phyloP scores from a whole-genome alignment of 2,113 vertebrate genomes.

The Entomyzon cyanotis region DNA sequence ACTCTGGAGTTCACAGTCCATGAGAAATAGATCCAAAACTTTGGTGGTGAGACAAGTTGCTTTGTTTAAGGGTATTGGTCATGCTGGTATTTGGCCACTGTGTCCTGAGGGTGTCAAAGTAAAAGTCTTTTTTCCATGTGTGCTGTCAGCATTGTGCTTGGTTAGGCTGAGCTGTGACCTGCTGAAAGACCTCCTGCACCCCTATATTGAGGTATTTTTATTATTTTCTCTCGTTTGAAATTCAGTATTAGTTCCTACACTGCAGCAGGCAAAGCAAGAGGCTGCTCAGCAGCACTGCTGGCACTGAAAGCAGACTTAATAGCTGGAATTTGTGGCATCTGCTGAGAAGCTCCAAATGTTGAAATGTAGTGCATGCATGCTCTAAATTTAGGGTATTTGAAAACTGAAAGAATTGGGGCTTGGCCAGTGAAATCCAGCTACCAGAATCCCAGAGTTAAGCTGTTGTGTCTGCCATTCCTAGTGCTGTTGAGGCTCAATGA shows the following conservation, averaged over 20 bases:
- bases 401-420: background rate
- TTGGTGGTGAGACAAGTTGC: background rate
- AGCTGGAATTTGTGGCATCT: constrained; percentile 5
- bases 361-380: background rate
- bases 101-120: background rate
- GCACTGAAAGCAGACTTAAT: background rate
- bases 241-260: background rate
- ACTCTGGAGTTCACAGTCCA: background rate
- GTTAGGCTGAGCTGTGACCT: background rate
- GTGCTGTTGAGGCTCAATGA: background rate
- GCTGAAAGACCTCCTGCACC: background rate
- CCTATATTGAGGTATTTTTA: background rate
- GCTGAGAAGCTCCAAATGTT: background rate
- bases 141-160: background rate
- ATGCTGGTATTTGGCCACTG: background rate
- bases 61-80: background rate
- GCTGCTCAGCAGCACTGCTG: background rate
- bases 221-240: background rate
- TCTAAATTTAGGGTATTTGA: background rate
- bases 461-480: background rate
- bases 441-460: background rate
- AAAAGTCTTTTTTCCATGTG: background rate
- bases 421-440: background rate
- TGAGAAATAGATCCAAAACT: rapidly evolving
- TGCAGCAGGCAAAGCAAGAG: background rate